Evolutionary conservation across 2,113 vertebrate genomes (phyloP).

Genomic region (Sylvilagus bachmani): DNA sequence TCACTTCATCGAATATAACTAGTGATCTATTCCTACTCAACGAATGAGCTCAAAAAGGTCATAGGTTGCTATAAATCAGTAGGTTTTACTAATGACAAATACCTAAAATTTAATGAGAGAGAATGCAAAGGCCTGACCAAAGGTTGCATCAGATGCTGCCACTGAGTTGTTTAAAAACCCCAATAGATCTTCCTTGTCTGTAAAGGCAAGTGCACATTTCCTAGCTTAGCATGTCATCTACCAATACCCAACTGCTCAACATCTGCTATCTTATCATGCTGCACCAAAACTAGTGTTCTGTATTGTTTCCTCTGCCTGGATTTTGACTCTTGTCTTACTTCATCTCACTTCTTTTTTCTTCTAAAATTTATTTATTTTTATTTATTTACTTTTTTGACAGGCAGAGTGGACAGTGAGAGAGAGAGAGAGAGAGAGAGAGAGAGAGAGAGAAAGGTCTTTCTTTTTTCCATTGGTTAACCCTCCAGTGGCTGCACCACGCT

Average conservation of each 20-base stretch:
- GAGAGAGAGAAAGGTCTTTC: too few relatives aligned
- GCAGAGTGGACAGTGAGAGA: too few relatives aligned
- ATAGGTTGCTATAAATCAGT: neutral
- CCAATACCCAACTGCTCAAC: neutral
- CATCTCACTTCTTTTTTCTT: neutral
- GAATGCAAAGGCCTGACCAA: neutral
- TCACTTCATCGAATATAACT: neutral
- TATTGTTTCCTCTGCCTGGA: neutral
- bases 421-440: too few relatives aligned
- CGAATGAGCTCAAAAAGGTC: neutral
- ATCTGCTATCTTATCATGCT: neutral
- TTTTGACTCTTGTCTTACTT: constrained; percentile 11
- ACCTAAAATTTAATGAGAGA: neutral
- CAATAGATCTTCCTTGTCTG: neutral
- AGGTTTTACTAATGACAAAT: neutral
- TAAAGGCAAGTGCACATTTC: neutral
- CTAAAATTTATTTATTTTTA: too few relatives aligned
- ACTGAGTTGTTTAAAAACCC: neutral
- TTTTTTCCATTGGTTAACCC: too few relatives aligned
- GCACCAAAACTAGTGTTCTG: neutral
- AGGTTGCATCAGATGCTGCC: neutral
- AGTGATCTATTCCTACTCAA: neutral
- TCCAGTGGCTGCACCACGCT: too few relatives aligned
- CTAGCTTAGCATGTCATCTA: neutral
- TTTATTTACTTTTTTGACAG: too few relatives aligned